phyloP scores from a whole-genome alignment of 2,888 invertebrate genomes.

The Bellardia bayeri region DNA sequence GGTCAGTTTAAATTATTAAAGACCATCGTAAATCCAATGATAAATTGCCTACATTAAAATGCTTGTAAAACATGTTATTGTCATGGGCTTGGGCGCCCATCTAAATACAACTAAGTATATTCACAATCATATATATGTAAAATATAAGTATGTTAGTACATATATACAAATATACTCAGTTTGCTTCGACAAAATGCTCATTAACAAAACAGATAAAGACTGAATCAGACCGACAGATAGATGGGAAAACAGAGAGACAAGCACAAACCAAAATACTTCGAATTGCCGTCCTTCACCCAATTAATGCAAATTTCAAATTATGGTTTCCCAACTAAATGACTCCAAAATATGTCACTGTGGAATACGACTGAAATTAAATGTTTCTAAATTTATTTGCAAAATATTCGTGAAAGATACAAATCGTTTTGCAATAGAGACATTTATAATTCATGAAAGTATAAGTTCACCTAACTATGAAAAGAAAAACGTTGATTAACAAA shows the following conservation, averaged over 20 bases:
- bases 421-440: too few species aligned
- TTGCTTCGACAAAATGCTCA: neutral
- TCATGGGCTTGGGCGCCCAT: slow-evolving; percentile 33
- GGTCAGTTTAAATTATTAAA: slow-evolving; percentile 41
- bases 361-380: neutral
- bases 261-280: too few species aligned
- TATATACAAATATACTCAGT: neutral
- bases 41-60: slow-evolving; percentile 27
- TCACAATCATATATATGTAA: too few species aligned
- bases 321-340: slow-evolving; percentile 29
- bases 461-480: too few species aligned
- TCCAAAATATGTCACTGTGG: slow-evolving; percentile 21
- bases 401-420: too few species aligned
- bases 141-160: too few species aligned
- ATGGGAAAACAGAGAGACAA: too few species aligned
- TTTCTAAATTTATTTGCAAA: neutral
- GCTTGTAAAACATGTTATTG: slow-evolving; percentile 49
- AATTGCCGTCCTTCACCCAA: slow-evolving; percentile 50
- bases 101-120: neutral
- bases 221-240: too few species aligned
- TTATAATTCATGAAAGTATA: too few species aligned
- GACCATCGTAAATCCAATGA: slow-evolving; percentile 28
- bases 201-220: slow-evolving; percentile 7
- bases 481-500: too few species aligned
- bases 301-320: slow-evolving; percentile 58